Evolutionary conservation across 2,888 invertebrate species (phyloP).

Genomic region (Halictus quadricinctus): DNA sequence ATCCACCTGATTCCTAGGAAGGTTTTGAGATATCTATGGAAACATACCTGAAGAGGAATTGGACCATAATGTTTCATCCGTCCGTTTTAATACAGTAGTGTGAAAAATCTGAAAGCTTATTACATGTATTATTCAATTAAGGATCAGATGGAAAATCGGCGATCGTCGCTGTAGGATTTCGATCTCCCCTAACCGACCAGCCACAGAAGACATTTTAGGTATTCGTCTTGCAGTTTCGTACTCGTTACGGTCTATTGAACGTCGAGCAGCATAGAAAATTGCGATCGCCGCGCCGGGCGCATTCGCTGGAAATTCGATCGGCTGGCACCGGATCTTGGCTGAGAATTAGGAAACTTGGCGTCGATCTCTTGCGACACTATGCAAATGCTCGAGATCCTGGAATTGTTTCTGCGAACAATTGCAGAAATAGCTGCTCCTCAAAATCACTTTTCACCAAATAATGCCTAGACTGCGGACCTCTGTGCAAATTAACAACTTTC

Average conservation of each 20-base stretch:
- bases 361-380: slow-evolving; percentile 14
- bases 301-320: background rate
- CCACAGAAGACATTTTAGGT: background rate
- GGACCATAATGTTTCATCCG: too few relatives aligned
- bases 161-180: slow-evolving; percentile 6
- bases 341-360: slow-evolving; percentile 4
- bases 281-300: background rate
- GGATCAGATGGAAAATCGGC: background rate
- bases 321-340: background rate
- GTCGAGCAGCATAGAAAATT: slow-evolving; percentile 9
- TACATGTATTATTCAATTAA: too few relatives aligned
- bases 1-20: too few relatives aligned
- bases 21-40: too few relatives aligned
- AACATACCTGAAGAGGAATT: too few relatives aligned
- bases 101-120: too few relatives aligned
- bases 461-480: too few relatives aligned
- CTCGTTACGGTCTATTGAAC: slow-evolving; percentile 2
- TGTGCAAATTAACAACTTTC: too few relatives aligned
- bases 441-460: background rate
- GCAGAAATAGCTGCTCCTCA: background rate
- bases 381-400: background rate
- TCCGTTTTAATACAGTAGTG: too few relatives aligned
- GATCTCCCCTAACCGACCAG: background rate
- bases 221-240: background rate
- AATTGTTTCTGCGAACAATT: background rate